Evolutionary conservation across 1,140 invertebrate species (phyloP).

Genomic region (Scylla paramamosain): DNA sequence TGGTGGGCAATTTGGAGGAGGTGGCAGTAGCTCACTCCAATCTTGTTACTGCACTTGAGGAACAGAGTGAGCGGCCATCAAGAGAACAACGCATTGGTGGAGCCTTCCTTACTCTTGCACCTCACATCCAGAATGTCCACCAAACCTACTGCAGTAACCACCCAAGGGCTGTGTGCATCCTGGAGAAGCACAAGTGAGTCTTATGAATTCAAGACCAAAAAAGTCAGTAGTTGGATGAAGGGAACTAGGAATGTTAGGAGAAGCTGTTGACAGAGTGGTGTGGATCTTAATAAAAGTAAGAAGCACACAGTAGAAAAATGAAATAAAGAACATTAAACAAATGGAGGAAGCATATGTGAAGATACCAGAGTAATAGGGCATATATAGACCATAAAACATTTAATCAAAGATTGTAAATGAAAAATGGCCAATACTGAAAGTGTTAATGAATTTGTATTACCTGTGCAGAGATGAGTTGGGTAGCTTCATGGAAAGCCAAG

Average conservation of each 20-base stretch:
- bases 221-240: too few relatives aligned
- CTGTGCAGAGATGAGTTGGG: conserved; percentile 88
- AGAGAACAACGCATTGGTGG: conserved; percentile 90
- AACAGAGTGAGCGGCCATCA: conserved; percentile 65
- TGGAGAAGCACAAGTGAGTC: conserved; percentile 85
- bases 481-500: conserved; percentile 89
- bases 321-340: too few relatives aligned
- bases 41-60: conserved; percentile 79
- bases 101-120: conserved; percentile 92
- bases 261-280: not conserved
- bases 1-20: conserved; percentile 93
- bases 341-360: too few relatives aligned
- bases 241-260: too few relatives aligned
- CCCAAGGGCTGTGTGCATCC: conserved; percentile 93
- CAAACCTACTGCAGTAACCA: conserved; percentile 94
- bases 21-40: conserved; percentile 82
- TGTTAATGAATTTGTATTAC: not conserved
- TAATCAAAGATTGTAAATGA: too few relatives aligned
- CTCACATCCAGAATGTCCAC: conserved; percentile 92
- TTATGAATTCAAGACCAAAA: not conserved
- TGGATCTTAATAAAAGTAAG: too few relatives aligned
- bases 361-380: too few relatives aligned
- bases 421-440: too few relatives aligned
- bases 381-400: too few relatives aligned
- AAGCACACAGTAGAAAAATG: too few relatives aligned